phyloP scores from a whole-genome alignment of 1,140 invertebrate species.

The Drosophila persimilis region DNA sequence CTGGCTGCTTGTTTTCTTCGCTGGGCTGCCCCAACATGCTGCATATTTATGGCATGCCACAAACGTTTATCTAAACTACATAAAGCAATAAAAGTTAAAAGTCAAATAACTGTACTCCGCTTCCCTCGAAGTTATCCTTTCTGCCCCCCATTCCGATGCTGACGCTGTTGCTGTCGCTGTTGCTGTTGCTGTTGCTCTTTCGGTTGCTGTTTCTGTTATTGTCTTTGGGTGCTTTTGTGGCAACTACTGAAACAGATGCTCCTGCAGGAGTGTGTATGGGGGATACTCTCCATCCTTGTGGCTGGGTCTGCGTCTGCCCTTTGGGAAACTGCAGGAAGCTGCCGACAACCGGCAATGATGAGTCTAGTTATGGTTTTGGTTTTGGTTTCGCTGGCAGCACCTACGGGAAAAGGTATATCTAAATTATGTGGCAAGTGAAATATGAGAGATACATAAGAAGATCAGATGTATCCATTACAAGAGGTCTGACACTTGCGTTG shows the following conservation, averaged over 20 bases:
- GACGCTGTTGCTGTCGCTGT: no score
- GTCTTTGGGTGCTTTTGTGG: slow-evolving; percentile 40
- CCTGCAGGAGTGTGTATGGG: slow-evolving; percentile 2
- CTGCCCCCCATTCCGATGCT: no score
- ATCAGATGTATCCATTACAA: not conserved
- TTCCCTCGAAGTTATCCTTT: slow-evolving; percentile 50
- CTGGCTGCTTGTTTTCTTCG: slow-evolving; percentile 18
- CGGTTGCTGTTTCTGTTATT: slow-evolving; percentile 43
- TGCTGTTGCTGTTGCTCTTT: slow-evolving; percentile 20
- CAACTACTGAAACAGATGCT: slow-evolving; percentile 45
- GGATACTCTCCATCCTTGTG: slow-evolving; percentile 17
- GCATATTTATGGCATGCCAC: slow-evolving; percentile 79
- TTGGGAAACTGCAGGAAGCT: slow-evolving; percentile 35
- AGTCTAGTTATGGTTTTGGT: slow-evolving; percentile 36
- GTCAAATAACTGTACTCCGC: slow-evolving; percentile 71
- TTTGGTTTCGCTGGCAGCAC: not conserved
- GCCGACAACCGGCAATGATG: slow-evolving; percentile 48
- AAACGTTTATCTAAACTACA: slow-evolving; percentile 81
- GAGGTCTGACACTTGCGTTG: no score
- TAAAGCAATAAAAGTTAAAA: slow-evolving; percentile 82
- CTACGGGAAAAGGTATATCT: slow-evolving; percentile 9
- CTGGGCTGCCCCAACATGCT: slow-evolving; percentile 34
- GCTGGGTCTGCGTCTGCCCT: slow-evolving; percentile 30
- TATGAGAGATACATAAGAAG: not conserved
- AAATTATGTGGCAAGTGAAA: slow-evolving; percentile 8